Percentiles rank a stretch among this genome's conserved stretches.
These are phyloP conservation scores for Nephrotoma flavescens DNA, from an alignment of 2,888 invertebrate genomes.

Conservation along the genomic window DNA sequence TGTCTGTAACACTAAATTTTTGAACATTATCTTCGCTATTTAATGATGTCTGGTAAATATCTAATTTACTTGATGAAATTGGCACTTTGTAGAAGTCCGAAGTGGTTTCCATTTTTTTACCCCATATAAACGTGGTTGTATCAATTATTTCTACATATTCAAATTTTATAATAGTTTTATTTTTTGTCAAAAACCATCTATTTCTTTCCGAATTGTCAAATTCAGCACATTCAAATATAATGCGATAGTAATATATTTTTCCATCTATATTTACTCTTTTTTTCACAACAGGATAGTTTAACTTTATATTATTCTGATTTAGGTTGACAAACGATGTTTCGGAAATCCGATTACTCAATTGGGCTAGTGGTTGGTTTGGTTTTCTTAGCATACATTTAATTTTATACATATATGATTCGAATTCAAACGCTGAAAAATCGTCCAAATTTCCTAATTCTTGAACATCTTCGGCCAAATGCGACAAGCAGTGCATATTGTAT, in stretches of 20 bases:
- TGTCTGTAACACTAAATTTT: neutral
- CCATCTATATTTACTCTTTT: too few species aligned
- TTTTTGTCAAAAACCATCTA: neutral
- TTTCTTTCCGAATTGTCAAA: neutral
- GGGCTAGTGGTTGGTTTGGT: neutral
- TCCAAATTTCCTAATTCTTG: neutral
- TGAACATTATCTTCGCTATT: neutral
- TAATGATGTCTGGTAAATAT: neutral
- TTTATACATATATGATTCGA: neutral
- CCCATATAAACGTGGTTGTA: neutral
- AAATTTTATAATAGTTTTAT: neutral
- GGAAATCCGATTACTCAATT: too few species aligned
- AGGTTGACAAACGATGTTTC: too few species aligned
- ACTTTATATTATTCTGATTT: too few species aligned
- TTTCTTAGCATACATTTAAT: neutral
- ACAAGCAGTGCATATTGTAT: neutral
- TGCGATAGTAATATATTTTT: too few species aligned
- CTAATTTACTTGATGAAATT: neutral
- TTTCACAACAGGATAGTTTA: too few species aligned
- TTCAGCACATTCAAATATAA: neutral
- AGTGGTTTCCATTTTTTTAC: neutral
- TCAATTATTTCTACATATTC: neutral
- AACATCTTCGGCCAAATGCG: neutral
- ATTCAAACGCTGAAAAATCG: neutral
- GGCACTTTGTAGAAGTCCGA: neutral